phyloP scores from a whole-genome alignment of 2,888 invertebrate genomes.

The Chelonus formosanus region DNA sequence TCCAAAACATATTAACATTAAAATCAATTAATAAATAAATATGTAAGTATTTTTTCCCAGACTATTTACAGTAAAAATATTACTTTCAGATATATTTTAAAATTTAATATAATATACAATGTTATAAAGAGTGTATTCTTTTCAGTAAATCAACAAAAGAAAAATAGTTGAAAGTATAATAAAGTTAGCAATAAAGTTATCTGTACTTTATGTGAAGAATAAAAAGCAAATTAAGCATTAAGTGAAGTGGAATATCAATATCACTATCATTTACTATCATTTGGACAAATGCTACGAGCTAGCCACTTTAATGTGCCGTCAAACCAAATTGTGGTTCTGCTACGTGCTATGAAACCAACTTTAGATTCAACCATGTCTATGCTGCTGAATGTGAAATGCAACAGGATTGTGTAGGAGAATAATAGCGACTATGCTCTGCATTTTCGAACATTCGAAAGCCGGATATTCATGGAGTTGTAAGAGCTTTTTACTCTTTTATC shows the following conservation, averaged over 20 bases:
- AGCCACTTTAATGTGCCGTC: slow-evolving; percentile 35
- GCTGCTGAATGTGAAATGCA: slow-evolving; percentile 49
- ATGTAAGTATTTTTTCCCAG: no score
- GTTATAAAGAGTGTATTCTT: no score
- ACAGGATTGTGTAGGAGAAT: slow-evolving; percentile 50
- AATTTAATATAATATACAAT: no score
- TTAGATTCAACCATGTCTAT: slow-evolving; percentile 28
- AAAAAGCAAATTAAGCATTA: background rate
- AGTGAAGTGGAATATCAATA: background rate
- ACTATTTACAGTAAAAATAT: no score
- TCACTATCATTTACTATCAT: background rate
- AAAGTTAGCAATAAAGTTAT: no score
- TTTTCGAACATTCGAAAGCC: slow-evolving; percentile 20
- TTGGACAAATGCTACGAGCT: slow-evolving; percentile 15
- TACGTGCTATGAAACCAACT: slow-evolving; percentile 42
- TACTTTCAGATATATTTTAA: no score
- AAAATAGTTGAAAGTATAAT: no score
- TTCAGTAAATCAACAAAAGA: no score
- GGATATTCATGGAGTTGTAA: slow-evolving; percentile 13
- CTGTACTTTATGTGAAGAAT: no score
- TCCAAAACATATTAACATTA: no score
- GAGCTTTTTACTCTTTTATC: slow-evolving; percentile 1
- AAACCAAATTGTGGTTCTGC: slow-evolving; percentile 37
- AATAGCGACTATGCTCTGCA: slow-evolving; percentile 38
- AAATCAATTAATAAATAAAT: no score